A percentile compares a stretch with the other conserved stretches of the same genome.
These are phyloP conservation scores for Plectropomus leopardus DNA, from an alignment of 2,113 vertebrate species.

Conservation along the genomic window DNA sequence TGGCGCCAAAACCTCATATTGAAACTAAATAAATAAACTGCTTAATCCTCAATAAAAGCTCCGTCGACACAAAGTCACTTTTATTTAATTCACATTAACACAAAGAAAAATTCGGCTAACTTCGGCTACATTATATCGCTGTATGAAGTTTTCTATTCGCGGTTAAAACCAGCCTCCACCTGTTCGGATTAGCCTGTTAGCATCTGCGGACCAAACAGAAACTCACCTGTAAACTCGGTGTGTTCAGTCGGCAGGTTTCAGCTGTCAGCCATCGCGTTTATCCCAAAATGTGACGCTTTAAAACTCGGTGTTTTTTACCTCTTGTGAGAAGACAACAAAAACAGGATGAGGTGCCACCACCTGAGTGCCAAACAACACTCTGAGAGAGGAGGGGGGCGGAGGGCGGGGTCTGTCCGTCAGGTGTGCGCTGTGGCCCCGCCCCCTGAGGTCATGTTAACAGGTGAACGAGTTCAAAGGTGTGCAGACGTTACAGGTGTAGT, in stretches of 20 bases:
- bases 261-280: conserved; percentile 28
- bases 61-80: accelerated
- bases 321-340: background rate
- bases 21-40: background rate
- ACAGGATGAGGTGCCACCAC: background rate
- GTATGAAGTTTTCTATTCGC: background rate
- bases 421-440: conserved; percentile 43
- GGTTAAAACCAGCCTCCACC: conserved; percentile 37
- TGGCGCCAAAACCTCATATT: background rate
- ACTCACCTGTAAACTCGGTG: conserved; percentile 39
- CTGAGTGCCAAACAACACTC: background rate
- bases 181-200: conserved; percentile 21
- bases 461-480: background rate
- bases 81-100: accelerated
- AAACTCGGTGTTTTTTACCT: background rate
- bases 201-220: background rate
- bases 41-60: accelerated
- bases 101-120: background rate
- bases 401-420: conserved; percentile 54
- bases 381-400: background rate
- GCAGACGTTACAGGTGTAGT: background rate
- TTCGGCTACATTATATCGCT: background rate
- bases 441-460: background rate
- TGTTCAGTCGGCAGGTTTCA: conserved; percentile 13
- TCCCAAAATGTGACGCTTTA: background rate